Base-by-base conservation (phyloP, 1,140 invertebrate species). In the Trachymyrmex septentrionalis region DNA sequence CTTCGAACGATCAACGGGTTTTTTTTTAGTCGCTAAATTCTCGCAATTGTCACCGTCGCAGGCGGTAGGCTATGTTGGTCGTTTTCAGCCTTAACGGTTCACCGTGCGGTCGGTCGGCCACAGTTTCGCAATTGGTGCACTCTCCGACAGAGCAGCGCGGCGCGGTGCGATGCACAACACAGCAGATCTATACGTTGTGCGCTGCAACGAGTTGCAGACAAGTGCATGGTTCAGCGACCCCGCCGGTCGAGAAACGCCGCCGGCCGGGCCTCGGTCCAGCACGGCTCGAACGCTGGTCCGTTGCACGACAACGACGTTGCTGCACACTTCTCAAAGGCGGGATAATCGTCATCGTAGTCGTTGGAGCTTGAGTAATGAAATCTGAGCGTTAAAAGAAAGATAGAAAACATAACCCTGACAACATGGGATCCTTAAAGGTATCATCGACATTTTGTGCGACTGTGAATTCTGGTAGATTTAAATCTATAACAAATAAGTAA, bases 211-310 rank as follows among this genome's bases (percentile, higher is more conserved):
- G 86, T 91, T 87, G 90, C 88, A 90, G 87, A 90, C 85, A 92
- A 93, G 91, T 91, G 89, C 87, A 90, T 90, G 91, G 94, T 94
- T 94, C 94, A 94, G 90, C 93, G 94, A 94, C 93, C 93, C 90
- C 92, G 86, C 92, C 66, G 66, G 80, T 57, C 71, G 91, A 92
- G 91, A 90, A 92, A 91, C 87, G 91, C 87, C 89, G 80, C 89
- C 85, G 77, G 48, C 69, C 69, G 77, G 63, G n/a, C 63, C 64
- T 67, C 61, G 50, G 69, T 71, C 64, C 55, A 55, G 80, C 44
- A 55, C 55, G 55, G 69, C 80, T 73, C 80, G 55, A 85, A 85
- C 73, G 44, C 50, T 71, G 76, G 63, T 73, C 80, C 72, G 86
- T 72, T 86, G 76, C 80, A 59, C 64, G 75, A 67, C 53, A 27